A percentile compares a stretch with the other conserved stretches of the same genome.
Conservation (phyloP, 2,888 invertebrate species). For the Rhingia rostrata region DNA sequence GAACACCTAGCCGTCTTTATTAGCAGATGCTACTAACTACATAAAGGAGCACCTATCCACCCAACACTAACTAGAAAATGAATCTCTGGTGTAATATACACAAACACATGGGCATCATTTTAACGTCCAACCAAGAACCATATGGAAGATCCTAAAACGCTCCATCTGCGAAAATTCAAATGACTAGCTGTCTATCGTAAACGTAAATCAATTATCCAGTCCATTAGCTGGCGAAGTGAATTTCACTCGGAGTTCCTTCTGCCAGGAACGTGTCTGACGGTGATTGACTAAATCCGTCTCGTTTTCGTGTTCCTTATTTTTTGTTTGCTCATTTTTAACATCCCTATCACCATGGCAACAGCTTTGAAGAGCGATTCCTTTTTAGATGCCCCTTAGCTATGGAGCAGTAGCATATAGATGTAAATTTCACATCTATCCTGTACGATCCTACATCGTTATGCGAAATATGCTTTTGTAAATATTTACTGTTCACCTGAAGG, state of each 20-base stretch:
- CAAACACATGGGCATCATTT: too few species aligned
- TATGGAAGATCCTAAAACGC: too few species aligned
- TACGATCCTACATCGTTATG: neutral
- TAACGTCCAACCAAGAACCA: too few species aligned
- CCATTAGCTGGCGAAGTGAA: slow-evolving; percentile 29
- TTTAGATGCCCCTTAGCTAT: slow-evolving; percentile 26
- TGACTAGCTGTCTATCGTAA: neutral
- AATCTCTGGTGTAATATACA: too few species aligned
- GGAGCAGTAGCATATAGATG: slow-evolving; percentile 45
- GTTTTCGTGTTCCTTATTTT: slow-evolving; percentile 1
- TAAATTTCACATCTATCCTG: slow-evolving; percentile 3
- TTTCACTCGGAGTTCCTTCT: slow-evolving; percentile 6
- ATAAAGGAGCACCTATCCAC: too few species aligned
- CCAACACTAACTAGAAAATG: too few species aligned
- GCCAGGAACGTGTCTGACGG: slow-evolving; percentile 7
- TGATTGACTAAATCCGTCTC: slow-evolving; percentile 27
- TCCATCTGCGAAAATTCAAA: neutral
- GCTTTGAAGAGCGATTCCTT: neutral
- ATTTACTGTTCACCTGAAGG: slow-evolving; percentile 63
- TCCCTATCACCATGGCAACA: slow-evolving; percentile 27
- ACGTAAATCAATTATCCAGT: slow-evolving; percentile 40
- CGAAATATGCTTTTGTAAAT: slow-evolving; percentile 38
- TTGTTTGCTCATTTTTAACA: neutral
- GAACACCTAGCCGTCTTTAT: too few species aligned
- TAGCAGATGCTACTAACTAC: too few species aligned